phyloP scores from a whole-genome alignment of 2,888 invertebrate species.

The Lasioglossum marginatum region DNA sequence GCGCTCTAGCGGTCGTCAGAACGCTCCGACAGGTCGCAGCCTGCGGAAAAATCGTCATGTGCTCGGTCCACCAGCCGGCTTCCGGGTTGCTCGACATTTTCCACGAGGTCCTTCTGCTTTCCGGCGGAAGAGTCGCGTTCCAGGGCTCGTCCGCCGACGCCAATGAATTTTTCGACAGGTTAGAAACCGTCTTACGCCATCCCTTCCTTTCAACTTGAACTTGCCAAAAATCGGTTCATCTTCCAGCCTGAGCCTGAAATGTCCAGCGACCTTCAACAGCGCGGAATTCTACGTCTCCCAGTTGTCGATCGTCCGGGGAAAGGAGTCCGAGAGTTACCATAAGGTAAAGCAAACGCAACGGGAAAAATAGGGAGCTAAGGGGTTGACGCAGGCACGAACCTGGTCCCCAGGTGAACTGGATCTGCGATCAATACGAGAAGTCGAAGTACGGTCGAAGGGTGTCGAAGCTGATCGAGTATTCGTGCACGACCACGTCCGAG shows the following conservation, averaged over 20 bases:
- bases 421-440: constrained; percentile 86
- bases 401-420: constrained; percentile 83
- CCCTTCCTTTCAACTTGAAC: background rate
- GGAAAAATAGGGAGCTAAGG: background rate
- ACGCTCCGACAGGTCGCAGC: constrained; percentile 88
- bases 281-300: constrained; percentile 93
- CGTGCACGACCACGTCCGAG: constrained; percentile 44
- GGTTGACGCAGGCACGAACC: background rate
- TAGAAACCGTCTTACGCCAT: background rate
- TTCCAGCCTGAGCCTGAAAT: constrained; percentile 88
- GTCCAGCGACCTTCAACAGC: constrained; percentile 92
- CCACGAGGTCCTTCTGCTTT: constrained; percentile 91
- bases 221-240: background rate
- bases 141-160: constrained; percentile 91
- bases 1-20: constrained; percentile 92
- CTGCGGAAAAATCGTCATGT: constrained; percentile 92
- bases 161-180: constrained; percentile 89
- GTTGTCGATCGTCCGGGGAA: constrained; percentile 86
- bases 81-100: constrained; percentile 94
- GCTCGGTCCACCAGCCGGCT: constrained; percentile 96
- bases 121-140: constrained; percentile 91
- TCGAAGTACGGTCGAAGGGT: constrained; percentile 82
- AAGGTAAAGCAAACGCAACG: constrained; percentile 44
- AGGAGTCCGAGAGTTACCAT: constrained; percentile 84
- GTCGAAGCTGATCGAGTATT: constrained; percentile 68